Evolutionary conservation across 2,888 invertebrate genomes (phyloP).

Genomic region (Tricholauxania praeusta): DNA sequence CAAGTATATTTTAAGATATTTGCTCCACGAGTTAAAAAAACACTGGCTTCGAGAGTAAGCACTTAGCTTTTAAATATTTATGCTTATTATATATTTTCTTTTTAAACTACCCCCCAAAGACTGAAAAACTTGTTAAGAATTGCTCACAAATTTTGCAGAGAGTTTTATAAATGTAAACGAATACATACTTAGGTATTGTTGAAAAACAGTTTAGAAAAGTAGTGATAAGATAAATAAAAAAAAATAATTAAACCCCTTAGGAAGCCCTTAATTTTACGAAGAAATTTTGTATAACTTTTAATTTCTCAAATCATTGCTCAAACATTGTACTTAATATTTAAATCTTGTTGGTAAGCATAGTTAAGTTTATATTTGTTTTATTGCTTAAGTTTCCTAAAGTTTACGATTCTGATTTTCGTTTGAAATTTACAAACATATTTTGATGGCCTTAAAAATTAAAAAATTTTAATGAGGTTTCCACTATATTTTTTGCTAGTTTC

Average conservation of each 20-base stretch:
- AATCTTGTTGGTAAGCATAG: background rate
- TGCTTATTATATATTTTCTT: slow-evolving; percentile 3
- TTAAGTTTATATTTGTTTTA: background rate
- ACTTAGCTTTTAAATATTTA: background rate
- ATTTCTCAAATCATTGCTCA: slow-evolving; percentile 16
- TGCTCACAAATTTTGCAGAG: slow-evolving; percentile 21
- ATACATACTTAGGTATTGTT: background rate
- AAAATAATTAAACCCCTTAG: too few species aligned
- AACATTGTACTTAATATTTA: slow-evolving; percentile 13
- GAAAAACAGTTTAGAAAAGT: background rate
- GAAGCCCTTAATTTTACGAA: background rate
- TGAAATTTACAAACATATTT: too few species aligned
- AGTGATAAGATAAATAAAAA: background rate
- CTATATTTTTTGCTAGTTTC: too few species aligned
- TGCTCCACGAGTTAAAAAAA: too few species aligned
- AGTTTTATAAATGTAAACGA: background rate
- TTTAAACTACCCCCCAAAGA: slow-evolving; percentile 19
- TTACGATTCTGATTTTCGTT: too few species aligned
- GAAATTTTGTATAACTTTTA: background rate
- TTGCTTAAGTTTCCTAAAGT: too few species aligned
- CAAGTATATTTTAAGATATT: too few species aligned
- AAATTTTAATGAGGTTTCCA: too few species aligned
- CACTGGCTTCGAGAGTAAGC: background rate
- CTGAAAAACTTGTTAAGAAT: slow-evolving; percentile 20
- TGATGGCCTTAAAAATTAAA: too few species aligned